These are phyloP conservation scores for Lochmaea crataegi DNA, from an alignment of 2,888 invertebrate species.

Conservation along the genomic window DNA sequence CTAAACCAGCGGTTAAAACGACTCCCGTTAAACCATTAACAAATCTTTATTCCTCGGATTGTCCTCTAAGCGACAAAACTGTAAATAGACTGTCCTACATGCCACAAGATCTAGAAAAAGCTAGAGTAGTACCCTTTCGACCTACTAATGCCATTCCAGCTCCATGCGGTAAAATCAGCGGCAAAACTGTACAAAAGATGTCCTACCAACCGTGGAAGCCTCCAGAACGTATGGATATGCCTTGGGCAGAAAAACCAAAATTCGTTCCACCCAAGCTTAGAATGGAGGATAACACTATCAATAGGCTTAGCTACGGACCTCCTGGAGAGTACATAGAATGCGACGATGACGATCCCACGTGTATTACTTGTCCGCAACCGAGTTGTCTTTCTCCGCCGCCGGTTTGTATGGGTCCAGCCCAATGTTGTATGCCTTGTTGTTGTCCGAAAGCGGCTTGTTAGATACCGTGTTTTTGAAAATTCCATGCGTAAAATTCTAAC, in stretches of 20 bases:
- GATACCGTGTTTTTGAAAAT: conserved; percentile 1
- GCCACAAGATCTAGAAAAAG: conserved; percentile 64
- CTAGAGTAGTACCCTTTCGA: conserved; percentile 54
- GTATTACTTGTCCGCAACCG: conserved; percentile 63
- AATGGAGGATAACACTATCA: conserved; percentile 71
- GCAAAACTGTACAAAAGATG: conserved; percentile 62
- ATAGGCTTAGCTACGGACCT: conserved; percentile 72
- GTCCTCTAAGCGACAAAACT: conserved; percentile 67
- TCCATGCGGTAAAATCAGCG: conserved; percentile 59
- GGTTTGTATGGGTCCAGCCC: conserved; percentile 46
- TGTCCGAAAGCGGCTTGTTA: conserved; percentile 63
- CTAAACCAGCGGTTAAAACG: conserved; percentile 70
- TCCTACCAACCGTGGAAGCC: conserved; percentile 67
- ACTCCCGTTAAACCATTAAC: conserved; percentile 61
- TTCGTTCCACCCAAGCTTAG: conserved; percentile 64
- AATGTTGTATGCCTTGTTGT: conserved; percentile 60
- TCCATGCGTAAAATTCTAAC: not conserved
- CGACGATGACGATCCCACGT: conserved; percentile 69
- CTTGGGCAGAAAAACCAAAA: conserved; percentile 63
- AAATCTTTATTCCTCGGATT: conserved; percentile 61
- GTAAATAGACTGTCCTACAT: conserved; percentile 70
- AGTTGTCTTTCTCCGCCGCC: conserved; percentile 43
- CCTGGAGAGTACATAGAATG: conserved; percentile 71
- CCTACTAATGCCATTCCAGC: conserved; percentile 56
- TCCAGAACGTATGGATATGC: conserved; percentile 61